Conservation (phyloP, 2,888 invertebrate species). For the Stratiomys singularior region DNA sequence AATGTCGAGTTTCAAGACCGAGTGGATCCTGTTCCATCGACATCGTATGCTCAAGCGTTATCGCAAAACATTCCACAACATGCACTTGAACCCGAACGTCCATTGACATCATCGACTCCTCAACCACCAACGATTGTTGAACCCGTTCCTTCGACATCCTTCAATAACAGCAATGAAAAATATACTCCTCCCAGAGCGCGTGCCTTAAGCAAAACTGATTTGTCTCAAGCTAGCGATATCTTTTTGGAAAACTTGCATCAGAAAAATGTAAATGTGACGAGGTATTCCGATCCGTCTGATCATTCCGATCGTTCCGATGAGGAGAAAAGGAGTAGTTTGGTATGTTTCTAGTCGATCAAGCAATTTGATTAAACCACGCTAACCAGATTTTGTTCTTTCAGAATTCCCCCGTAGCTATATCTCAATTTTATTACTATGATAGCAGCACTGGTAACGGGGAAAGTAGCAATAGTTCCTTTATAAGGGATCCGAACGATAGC, state of each 20-base stretch:
- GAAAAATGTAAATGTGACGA: conserved; percentile 43
- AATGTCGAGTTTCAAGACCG: background rate
- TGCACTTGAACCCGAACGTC: background rate
- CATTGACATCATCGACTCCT: conserved; percentile 20
- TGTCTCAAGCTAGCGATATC: conserved; percentile 61
- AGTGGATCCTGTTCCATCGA: background rate
- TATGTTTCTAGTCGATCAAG: background rate
- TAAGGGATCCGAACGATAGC: conserved; percentile 3
- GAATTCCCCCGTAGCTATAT: conserved; percentile 17
- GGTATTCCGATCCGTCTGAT: conserved; percentile 28
- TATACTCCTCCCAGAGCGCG: conserved; percentile 60
- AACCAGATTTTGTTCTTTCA: background rate
- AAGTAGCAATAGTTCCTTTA: conserved; percentile 31
- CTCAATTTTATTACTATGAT: conserved; percentile 34
- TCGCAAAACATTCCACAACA: background rate
- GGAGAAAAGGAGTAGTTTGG: conserved; percentile 36
- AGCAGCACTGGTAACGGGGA: conserved; percentile 15
- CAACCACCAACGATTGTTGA: background rate
- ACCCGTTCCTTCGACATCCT: conserved; percentile 33
- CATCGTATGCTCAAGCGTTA: background rate
- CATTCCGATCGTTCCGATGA: conserved; percentile 23
- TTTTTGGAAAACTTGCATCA: conserved; percentile 60
- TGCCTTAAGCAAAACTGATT: conserved; percentile 60
- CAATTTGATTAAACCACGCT: background rate
- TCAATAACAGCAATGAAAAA: conserved; percentile 61